A percentile compares a stretch with the other conserved stretches of the same genome.
Conservation (phyloP, 2,888 invertebrate species). For the Lamellibrachia satsuma region DNA sequence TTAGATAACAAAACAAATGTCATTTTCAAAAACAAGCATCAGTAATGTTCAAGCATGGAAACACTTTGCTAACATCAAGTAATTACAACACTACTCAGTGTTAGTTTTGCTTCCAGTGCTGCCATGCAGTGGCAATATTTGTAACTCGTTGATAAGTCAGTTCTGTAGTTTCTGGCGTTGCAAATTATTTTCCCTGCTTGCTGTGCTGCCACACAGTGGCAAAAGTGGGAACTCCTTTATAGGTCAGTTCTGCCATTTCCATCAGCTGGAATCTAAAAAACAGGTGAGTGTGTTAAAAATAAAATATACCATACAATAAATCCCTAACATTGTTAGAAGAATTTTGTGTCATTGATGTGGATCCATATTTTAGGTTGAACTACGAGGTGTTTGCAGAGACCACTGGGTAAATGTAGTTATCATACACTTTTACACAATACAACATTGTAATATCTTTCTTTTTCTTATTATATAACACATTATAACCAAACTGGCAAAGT, state of each 20-base stretch:
- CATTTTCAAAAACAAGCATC: background rate
- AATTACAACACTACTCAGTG: background rate
- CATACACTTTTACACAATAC: too few species aligned
- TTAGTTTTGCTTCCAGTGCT: background rate
- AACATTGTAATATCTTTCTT: too few species aligned
- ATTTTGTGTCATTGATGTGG: background rate
- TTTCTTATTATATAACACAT: too few species aligned
- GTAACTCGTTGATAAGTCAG: background rate
- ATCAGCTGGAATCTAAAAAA: background rate
- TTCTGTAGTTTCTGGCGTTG: background rate
- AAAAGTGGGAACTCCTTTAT: background rate
- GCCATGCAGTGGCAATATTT: background rate
- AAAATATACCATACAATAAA: background rate
- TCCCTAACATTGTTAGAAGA: background rate
- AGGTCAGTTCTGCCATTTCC: conserved; percentile 1
- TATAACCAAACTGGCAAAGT: too few species aligned
- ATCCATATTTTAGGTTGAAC: background rate
- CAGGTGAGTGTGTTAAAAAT: background rate
- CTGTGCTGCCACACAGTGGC: conserved; percentile 11
- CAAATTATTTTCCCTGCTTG: background rate
- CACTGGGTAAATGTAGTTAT: too few species aligned
- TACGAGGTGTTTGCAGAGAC: too few species aligned
- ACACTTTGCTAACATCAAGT: background rate
- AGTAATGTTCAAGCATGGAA: background rate
- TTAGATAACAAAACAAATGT: too few species aligned